phyloP scores from a whole-genome alignment of 2,888 invertebrate genomes.

The Clusia tigrina region DNA sequence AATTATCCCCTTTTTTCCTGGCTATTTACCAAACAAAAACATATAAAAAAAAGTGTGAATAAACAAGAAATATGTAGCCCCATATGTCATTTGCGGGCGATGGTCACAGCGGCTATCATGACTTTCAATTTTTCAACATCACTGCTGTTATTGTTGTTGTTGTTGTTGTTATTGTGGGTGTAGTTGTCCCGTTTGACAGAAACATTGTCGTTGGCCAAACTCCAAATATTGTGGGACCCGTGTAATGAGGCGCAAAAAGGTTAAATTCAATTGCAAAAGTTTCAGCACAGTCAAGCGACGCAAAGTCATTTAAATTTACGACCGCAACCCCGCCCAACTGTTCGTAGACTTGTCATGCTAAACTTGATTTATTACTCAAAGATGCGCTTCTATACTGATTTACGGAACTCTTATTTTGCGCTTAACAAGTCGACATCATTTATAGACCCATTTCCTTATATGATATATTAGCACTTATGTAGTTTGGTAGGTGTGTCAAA shows the following conservation, averaged over 20 bases:
- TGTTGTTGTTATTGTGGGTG: not conserved
- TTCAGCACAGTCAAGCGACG: not conserved
- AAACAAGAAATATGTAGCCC: not conserved
- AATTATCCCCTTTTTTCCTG: not conserved
- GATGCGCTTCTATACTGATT: no score
- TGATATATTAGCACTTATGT: no score
- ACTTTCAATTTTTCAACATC: not conserved
- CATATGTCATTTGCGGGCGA: not conserved
- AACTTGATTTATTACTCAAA: no score
- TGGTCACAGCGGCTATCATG: not conserved
- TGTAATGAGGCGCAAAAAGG: slow-evolving; percentile 54
- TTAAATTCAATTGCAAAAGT: slow-evolving; percentile 50
- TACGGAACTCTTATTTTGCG: no score
- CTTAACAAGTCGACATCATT: no score
- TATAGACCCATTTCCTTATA: no score
- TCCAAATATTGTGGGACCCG: slow-evolving; percentile 16
- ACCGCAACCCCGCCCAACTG: no score
- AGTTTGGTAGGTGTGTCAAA: no score
- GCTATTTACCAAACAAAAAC: not conserved
- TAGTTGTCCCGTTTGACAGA: slow-evolving; percentile 49
- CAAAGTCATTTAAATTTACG: not conserved
- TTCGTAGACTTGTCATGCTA: no score
- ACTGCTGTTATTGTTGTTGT: not conserved
- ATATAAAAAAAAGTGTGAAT: not conserved
- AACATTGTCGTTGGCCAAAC: slow-evolving; percentile 44